Base-by-base conservation (phyloP, 2,888 invertebrate genomes). In the Diarsia dahlii region DNA sequence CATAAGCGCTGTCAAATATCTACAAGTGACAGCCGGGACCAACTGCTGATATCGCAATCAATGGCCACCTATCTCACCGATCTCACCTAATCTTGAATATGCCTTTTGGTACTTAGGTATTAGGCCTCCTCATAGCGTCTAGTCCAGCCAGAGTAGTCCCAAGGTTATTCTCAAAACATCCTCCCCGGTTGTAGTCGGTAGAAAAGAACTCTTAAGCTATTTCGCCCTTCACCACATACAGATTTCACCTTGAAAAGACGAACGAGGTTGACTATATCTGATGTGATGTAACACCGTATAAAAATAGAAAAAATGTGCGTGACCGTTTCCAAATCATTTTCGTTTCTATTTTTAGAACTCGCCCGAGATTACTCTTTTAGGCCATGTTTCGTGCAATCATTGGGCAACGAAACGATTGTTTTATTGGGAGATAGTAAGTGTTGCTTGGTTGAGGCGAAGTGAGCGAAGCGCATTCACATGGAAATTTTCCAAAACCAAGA, bases 341-440 rank as follows among this genome's bases (percentile, higher is more conserved):
- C 45, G 45, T 52, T 10, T 56, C 39, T 73, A 81, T 78, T 81
- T 65, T 73, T 74, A 80, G 46, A 79, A 23, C 50, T 23, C 15
- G 20, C 2, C 23, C 28, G 18, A 50, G 28, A 60, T 72, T 64
- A 58, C 45, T 45, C 18, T 45, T 23, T 13, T 23, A 23, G 45
- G 54, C 39, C 39, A 39, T 18, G 58, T 65, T 58, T 80, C 34
- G 20, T 72, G 77, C 64, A 50, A 80, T 73, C n/a, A 20, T 81
- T 81, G 66, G 23, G 74, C 13, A 81, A 80, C 60, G 15, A 18
- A 54, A 62, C 28, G 65, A 60, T 50, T 73, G n/a, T 54, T 73
- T 54, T 45, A 52, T 72, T 20, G 8, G 48, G 39, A 20, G 63
- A 28, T 65, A 28, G 34, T 28, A 28, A 28, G 28, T 28, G 45